These are phyloP conservation scores for Tetranychus urticae DNA, from an alignment of 1,140 invertebrate genomes.

Conservation along the genomic window DNA sequence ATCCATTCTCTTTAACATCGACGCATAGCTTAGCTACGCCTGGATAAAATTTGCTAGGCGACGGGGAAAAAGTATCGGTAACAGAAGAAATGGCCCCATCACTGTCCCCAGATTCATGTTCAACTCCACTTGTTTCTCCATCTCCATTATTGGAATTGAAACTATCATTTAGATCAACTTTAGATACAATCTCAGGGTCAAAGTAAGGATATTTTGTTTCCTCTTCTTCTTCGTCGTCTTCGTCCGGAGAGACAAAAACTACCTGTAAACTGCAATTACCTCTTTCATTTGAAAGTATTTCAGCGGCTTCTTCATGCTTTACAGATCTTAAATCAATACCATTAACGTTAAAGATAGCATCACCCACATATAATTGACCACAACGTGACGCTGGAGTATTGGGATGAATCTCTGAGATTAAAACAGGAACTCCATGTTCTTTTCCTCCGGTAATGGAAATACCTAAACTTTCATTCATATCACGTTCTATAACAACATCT, in stretches of 20 bases:
- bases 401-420: conserved; percentile 59
- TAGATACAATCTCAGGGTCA: background rate
- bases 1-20: background rate
- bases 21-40: background rate
- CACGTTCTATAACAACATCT: conserved; percentile 29
- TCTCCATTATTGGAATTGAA: background rate
- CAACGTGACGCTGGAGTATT: conserved; percentile 43
- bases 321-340: conserved; percentile 40
- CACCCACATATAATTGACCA: conserved; percentile 45
- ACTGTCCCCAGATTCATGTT: background rate
- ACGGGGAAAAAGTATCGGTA: background rate
- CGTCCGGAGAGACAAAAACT: background rate
- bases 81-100: background rate
- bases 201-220: background rate
- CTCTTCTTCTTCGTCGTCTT: background rate
- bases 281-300: conserved; percentile 33
- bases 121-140: background rate
- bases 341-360: conserved; percentile 56
- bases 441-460: conserved; percentile 53
- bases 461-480: conserved; percentile 43
- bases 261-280: background rate
- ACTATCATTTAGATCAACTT: background rate
- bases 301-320: conserved; percentile 43
- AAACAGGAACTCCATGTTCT: conserved; percentile 58
- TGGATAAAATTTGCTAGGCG: conserved; percentile 1